Evolutionary conservation across 2,113 vertebrate species (phyloP).

Genomic region (Aptenodytes forsteri): DNA sequence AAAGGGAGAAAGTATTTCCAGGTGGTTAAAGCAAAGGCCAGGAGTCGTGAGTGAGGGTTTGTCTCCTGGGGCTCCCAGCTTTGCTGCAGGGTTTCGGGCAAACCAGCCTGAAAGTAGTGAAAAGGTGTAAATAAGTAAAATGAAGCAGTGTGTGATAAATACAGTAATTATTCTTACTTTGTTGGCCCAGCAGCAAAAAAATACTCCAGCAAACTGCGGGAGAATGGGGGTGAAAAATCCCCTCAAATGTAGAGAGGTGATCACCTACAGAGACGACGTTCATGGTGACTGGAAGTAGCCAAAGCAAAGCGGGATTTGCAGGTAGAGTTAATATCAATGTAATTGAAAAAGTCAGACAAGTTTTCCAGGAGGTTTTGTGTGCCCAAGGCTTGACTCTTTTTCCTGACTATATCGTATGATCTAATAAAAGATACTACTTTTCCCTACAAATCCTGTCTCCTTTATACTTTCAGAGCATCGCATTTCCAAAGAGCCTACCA

Average conservation of each 20-base stretch:
- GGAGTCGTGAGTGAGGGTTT: background rate
- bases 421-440: slow-evolving; percentile 53
- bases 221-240: background rate
- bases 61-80: background rate
- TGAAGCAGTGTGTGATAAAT: background rate
- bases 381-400: slow-evolving; percentile 34
- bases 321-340: background rate
- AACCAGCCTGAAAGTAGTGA: background rate
- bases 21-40: background rate
- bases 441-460: slow-evolving; percentile 31
- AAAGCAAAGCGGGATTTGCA: background rate
- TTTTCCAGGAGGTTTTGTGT: slow-evolving; percentile 28
- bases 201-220: background rate
- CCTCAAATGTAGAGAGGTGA: background rate
- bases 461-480: slow-evolving; percentile 46
- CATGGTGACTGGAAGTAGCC: background rate
- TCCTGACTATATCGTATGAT: slow-evolving; percentile 12
- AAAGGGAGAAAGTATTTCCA: background rate
- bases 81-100: background rate
- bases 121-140: background rate
- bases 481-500: slow-evolving; percentile 28
- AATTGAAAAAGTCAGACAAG: slow-evolving; percentile 19
- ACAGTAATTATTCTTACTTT: background rate
- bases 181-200: background rate
- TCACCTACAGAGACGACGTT: background rate